phyloP scores from a whole-genome alignment of 2,113 vertebrate genomes.

The Syrrhaptes paradoxus region DNA sequence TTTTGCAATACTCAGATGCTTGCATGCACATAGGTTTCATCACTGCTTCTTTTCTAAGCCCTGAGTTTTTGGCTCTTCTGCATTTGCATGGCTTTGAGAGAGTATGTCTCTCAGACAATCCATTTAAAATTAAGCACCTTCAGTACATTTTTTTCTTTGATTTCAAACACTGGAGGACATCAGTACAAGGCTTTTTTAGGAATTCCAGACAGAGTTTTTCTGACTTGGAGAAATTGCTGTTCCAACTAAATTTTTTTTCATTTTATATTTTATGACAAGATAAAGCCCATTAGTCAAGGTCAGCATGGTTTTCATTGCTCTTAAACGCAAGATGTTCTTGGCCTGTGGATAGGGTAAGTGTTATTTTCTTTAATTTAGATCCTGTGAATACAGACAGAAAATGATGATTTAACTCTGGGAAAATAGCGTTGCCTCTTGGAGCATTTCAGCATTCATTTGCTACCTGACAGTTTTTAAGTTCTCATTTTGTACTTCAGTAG shows the following conservation, averaged over 20 bases:
- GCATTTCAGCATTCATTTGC: not conserved
- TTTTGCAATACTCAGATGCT: not conserved
- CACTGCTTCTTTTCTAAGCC: not conserved
- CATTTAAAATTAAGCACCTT: not conserved
- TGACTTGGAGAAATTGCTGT: not conserved
- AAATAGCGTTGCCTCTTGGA: not conserved
- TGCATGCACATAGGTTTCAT: not conserved
- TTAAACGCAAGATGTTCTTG: not conserved
- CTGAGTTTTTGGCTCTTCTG: not conserved
- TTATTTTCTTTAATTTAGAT: not conserved
- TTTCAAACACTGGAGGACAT: not conserved
- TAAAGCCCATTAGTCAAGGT: not conserved
- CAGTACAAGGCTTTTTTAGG: not conserved
- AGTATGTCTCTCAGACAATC: not conserved
- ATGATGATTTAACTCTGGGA: not conserved
- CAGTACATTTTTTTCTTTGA: not conserved
- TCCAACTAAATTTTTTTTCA: not conserved
- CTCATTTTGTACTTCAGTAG: not conserved
- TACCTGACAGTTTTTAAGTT: not conserved
- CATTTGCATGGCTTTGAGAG: not conserved
- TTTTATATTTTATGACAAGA: not conserved
- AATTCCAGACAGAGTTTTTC: not conserved
- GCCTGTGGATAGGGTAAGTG: not conserved
- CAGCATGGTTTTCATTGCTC: not conserved
- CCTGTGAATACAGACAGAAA: not conserved